Conservation (phyloP, 2,797 vertebrate genomes). For the Scolopax rusticola region DNA sequence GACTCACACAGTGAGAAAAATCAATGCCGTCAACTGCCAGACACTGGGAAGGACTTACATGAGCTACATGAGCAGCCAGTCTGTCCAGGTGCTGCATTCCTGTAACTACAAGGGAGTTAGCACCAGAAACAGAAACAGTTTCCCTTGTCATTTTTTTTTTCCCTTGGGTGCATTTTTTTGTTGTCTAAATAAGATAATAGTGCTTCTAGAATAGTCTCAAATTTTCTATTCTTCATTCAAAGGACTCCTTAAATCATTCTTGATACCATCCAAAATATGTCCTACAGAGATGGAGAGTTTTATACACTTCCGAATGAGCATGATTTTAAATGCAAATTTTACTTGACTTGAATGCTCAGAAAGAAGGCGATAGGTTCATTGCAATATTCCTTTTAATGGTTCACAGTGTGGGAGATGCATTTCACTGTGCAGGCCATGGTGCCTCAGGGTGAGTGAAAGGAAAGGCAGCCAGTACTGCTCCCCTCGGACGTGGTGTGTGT, state of each 20-base stretch:
- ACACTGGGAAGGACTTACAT: neutral
- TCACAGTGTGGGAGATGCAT: neutral
- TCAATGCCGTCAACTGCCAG: neutral
- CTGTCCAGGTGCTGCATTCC: neutral
- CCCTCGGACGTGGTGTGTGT: accelerated
- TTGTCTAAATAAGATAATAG: neutral
- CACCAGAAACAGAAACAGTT: neutral
- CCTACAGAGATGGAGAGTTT: neutral
- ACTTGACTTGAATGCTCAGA: neutral
- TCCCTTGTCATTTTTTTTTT: slow-evolving; percentile 6
- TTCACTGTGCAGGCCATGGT: neutral
- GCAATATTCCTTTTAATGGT: neutral
- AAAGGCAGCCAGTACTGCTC: neutral
- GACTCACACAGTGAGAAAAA: neutral
- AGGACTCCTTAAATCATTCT: neutral
- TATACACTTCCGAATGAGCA: neutral
- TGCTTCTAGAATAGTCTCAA: neutral
- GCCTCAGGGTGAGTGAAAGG: neutral
- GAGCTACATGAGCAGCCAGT: neutral
- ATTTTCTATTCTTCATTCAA: neutral
- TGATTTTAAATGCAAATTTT: neutral
- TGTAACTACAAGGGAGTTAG: neutral
- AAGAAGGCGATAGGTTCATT: neutral
- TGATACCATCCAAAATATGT: neutral
- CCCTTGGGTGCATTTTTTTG: neutral